phyloP scores from a whole-genome alignment of 2,888 invertebrate species.

The Ectemnius continuus region DNA sequence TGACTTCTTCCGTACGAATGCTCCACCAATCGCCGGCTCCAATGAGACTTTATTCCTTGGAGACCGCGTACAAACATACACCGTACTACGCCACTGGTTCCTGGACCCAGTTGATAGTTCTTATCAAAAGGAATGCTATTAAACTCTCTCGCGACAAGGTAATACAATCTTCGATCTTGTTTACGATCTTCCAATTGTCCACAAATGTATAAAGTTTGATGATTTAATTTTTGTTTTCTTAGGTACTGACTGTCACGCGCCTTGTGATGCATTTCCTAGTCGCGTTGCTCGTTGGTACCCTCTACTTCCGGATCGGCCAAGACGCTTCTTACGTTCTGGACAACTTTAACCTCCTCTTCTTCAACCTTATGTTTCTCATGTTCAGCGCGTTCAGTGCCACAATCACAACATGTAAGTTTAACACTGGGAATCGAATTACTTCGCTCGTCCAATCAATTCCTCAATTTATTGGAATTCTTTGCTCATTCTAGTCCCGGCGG shows the following conservation, averaged over 20 bases:
- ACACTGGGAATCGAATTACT: background rate
- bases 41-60: conserved; percentile 59
- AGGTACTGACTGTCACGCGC: conserved; percentile 88
- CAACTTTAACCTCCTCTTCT: conserved; percentile 94
- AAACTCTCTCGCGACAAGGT: conserved; percentile 83
- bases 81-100: conserved; percentile 81
- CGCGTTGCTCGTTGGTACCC: conserved; percentile 88
- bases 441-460: background rate
- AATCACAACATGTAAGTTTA: conserved; percentile 91
- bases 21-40: conserved; percentile 67
- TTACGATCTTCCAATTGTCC: too few species aligned
- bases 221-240: conserved; percentile 22
- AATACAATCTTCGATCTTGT: conserved; percentile 6
- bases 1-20: conserved; percentile 80
- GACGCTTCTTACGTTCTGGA: conserved; percentile 90
- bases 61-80: conserved; percentile 58
- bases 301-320: conserved; percentile 92
- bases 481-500: conserved; percentile 85
- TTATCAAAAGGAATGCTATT: conserved; percentile 83
- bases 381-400: conserved; percentile 95
- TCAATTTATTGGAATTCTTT: too few species aligned
- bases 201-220: background rate
- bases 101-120: conserved; percentile 80
- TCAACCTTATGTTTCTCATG: conserved; percentile 95
- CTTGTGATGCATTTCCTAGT: conserved; percentile 88